phyloP scores from a whole-genome alignment of 2,113 vertebrate genomes.

The Eleginops maclovinus region DNA sequence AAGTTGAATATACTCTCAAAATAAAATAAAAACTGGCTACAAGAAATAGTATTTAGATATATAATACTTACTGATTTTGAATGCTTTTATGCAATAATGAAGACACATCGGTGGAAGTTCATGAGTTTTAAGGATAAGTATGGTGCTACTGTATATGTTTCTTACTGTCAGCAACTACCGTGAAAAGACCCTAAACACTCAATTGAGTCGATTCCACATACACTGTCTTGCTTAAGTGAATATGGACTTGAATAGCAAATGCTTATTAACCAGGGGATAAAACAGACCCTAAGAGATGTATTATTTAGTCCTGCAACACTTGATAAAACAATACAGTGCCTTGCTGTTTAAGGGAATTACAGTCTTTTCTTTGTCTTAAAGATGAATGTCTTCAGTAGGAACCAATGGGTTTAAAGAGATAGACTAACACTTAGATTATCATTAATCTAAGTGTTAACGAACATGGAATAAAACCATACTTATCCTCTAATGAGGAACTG shows the following conservation, averaged over 20 bases:
- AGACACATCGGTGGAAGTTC: not conserved
- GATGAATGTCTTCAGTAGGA: not conserved
- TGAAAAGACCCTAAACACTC: not conserved
- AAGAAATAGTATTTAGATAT: not conserved
- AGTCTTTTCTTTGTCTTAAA: not conserved
- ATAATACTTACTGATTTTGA: no score
- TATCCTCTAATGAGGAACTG: not conserved
- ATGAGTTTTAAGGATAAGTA: not conserved
- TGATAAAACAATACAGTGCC: not conserved
- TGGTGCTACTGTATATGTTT: not conserved
- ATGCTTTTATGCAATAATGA: constrained; percentile 13
- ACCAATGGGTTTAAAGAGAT: not conserved
- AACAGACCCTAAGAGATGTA: not conserved
- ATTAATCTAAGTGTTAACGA: no score
- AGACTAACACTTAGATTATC: not conserved
- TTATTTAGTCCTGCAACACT: not conserved
- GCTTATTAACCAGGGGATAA: not conserved
- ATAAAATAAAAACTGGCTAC: constrained; percentile 5
- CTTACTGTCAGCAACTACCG: not conserved
- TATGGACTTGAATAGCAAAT: not conserved
- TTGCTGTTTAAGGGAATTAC: not conserved
- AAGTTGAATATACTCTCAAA: constrained; percentile 8
- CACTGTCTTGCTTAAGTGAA: not conserved
- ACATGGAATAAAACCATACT: not conserved
- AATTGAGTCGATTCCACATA: not conserved